Conservation (phyloP, 2,888 invertebrate species). For the Fragum sueziense region DNA sequence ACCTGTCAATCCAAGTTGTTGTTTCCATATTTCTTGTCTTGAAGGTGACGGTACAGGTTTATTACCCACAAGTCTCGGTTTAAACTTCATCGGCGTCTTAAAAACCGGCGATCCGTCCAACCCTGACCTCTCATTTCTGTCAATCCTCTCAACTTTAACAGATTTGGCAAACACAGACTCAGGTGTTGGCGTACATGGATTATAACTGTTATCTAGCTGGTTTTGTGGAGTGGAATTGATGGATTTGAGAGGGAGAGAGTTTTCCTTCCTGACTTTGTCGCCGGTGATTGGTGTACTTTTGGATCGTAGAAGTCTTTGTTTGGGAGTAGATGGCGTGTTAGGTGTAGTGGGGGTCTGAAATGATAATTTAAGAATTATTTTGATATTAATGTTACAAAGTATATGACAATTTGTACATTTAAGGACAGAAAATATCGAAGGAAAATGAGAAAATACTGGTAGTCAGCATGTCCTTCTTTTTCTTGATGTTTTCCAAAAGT, state of each 20-base stretch:
- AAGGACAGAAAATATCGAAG: not conserved
- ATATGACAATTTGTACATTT: not conserved
- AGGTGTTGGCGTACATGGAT: not conserved
- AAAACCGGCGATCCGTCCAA: constrained; percentile 65
- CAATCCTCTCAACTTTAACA: not conserved
- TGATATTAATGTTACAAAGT: not conserved
- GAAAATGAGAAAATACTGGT: constrained; percentile 2
- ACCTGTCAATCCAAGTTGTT: constrained; percentile 74
- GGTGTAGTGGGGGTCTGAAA: constrained; percentile 45
- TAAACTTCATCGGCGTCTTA: constrained; percentile 75
- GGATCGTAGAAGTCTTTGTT: constrained; percentile 33
- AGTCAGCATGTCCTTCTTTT: not conserved
- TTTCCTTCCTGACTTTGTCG: constrained; percentile 32
- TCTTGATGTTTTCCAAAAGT: not conserved
- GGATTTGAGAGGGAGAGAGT: not conserved
- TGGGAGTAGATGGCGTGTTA: constrained; percentile 50
- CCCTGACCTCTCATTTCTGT: not conserved
- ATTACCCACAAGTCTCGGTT: constrained; percentile 67
- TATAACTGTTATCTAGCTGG: not conserved
- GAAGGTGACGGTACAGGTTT: constrained; percentile 73
- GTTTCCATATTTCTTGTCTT: constrained; percentile 70
- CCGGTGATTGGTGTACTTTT: constrained; percentile 40
- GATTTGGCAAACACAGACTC: not conserved
- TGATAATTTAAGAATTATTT: not conserved
- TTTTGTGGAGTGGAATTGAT: not conserved